These are phyloP conservation scores for Mesodorylaimus sp. DNA, from an alignment of 2,888 invertebrate species.

Conservation along the genomic window DNA sequence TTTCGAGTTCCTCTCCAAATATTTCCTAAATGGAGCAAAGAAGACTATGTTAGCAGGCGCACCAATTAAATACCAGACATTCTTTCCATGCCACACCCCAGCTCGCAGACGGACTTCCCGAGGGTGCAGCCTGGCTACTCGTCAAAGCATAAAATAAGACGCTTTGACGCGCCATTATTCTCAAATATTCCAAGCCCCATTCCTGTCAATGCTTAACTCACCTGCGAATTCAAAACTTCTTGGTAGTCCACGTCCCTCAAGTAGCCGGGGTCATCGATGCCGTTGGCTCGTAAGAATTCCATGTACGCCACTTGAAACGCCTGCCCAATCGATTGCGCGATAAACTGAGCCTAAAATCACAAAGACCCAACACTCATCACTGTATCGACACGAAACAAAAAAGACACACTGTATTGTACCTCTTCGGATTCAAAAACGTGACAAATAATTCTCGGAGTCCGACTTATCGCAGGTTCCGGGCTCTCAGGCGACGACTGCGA, in stretches of 20 bases:
- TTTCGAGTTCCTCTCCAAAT: slow-evolving; percentile 91
- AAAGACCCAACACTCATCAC: too few relatives aligned
- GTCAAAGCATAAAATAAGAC: too few relatives aligned
- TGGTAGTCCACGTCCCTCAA: slow-evolving; percentile 99
- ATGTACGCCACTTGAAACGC: slow-evolving; percentile 99
- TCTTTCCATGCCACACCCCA: too few relatives aligned
- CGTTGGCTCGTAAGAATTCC: slow-evolving; percentile 98
- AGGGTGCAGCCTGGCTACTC: too few relatives aligned
- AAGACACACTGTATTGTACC: slow-evolving; percentile 34
- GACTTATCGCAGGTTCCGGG: slow-evolving; percentile 19
- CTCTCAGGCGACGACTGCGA: slow-evolving; percentile 53
- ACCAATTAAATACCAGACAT: too few relatives aligned
- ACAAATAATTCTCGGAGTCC: slow-evolving; percentile 72
- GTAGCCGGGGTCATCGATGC: slow-evolving; percentile 96
- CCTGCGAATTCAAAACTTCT: slow-evolving; percentile 96
- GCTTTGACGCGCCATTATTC: too few relatives aligned
- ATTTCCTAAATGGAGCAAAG: too few relatives aligned
- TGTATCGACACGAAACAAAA: too few relatives aligned
- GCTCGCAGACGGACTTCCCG: too few relatives aligned
- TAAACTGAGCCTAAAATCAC: slow-evolving; percentile 95
- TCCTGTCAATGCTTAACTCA: too few relatives aligned
- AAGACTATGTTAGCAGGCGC: too few relatives aligned
- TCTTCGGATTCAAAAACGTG: slow-evolving; percentile 99
- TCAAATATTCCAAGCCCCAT: too few relatives aligned
- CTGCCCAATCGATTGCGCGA: slow-evolving; percentile 97